These are phyloP conservation scores for Zosterops borbonicus DNA, from an alignment of 2,113 vertebrate genomes.

Conservation along the genomic window DNA sequence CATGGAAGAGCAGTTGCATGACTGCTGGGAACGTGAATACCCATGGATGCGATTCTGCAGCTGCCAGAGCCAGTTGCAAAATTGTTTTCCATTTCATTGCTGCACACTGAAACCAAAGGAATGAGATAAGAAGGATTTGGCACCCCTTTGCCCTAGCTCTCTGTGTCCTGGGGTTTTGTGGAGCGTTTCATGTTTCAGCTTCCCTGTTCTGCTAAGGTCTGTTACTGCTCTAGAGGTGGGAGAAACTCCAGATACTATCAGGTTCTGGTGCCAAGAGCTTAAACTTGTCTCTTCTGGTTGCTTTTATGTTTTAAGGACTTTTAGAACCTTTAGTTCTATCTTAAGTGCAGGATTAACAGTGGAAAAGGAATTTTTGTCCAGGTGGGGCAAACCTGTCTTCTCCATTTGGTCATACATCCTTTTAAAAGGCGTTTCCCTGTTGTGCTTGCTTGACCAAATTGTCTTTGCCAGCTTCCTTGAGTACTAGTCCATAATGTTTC, in stretches of 20 bases:
- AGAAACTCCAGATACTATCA: conserved; percentile 1
- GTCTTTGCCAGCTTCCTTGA: conserved; percentile 14
- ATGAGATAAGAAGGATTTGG: conserved; percentile 37
- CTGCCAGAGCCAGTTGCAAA: conserved; percentile 12
- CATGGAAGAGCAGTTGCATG: neutral
- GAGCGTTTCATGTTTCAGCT: neutral
- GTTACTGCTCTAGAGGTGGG: neutral
- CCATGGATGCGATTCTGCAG: neutral
- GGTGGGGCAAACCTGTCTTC: neutral
- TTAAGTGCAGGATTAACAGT: neutral
- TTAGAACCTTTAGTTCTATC: neutral
- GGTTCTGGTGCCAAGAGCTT: neutral
- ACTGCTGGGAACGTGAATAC: neutral
- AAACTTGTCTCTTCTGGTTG: neutral
- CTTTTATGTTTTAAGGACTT: neutral
- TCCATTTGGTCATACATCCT: neutral
- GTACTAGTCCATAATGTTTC: neutral
- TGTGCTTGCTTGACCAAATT: neutral
- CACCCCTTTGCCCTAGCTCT: neutral
- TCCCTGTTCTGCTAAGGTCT: neutral
- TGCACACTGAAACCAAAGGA: neutral
- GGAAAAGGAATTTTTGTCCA: neutral
- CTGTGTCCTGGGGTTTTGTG: neutral
- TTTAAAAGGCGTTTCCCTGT: neutral
- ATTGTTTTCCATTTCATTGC: neutral